phyloP scores from a whole-genome alignment of 2,113 vertebrate genomes.

The Pyrgilauda ruficollis region DNA sequence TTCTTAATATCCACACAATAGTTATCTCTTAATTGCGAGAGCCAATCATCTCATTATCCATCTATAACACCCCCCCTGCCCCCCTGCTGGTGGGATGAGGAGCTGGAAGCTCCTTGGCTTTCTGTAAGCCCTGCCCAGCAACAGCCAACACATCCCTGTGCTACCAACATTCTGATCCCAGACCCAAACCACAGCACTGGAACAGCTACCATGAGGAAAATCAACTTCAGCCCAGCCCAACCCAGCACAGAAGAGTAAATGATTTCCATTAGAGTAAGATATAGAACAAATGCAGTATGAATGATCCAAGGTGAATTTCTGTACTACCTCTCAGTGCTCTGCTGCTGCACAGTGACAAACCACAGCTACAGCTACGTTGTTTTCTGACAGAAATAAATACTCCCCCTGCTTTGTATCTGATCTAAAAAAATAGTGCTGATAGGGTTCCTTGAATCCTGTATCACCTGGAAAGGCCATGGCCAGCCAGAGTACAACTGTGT shows the following conservation, averaged over 20 bases:
- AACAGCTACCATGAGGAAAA: not conserved
- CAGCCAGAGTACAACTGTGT: rapidly evolving
- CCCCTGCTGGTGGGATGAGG: not conserved
- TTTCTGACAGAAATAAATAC: not conserved
- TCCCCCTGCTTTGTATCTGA: not conserved
- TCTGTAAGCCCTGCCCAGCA: not conserved
- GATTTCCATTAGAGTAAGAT: not conserved
- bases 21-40: too few relatives aligned
- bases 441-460: not conserved
- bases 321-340: not conserved
- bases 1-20: too few relatives aligned
- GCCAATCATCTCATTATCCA: too few relatives aligned
- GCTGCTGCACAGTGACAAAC: not conserved
- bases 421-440: not conserved
- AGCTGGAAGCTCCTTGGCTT: not conserved
- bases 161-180: not conserved
- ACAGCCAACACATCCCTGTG: not conserved
- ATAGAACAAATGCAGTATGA: not conserved
- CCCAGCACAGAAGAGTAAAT: not conserved
- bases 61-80: rapidly evolving
- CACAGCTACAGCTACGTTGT: not conserved
- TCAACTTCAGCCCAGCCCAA: not conserved
- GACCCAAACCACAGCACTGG: not conserved
- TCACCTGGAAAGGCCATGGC: not conserved
- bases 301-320: not conserved